Evolutionary conservation across 1,140 invertebrate genomes (phyloP), one percentile per base, ranked within the genome.

Genomic region (Grapholita molesta): DNA sequence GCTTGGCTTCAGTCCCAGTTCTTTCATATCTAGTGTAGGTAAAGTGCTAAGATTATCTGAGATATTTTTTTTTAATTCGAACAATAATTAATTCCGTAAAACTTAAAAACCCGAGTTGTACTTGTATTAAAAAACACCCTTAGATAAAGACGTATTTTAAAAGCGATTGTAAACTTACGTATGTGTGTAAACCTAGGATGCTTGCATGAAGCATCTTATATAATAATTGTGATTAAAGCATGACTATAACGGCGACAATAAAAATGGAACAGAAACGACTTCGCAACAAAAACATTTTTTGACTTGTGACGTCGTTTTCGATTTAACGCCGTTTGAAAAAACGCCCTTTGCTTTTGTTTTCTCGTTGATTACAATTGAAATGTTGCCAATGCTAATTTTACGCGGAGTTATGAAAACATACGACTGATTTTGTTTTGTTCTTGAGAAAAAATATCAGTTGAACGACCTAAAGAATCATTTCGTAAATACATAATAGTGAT

Each of bases 161-260:
- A 15, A 25, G 6, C 12, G 28, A 15, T 61, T 15, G 53, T 28
- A 57, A 57, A 61, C 3, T 30, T 61, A 30, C 30, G 0, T 28
- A 15, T 61, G 55, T 15, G 24, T 61, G 55, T 30, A 4, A 61
- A 61, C 55, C 25, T 25, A n/a, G 24, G 55, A 61, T 61, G 55
- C 23, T 28, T 28, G 55, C 55, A 61, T 61, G 55, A 15, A 61
- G 55, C 55, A 32, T 61, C 55, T 30, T 15, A 7, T n/a, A n/a
- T n/a, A n/a, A n/a, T n/a, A n/a, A n/a, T 61, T 28, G 55, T 61
- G 55, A 61, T 48, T 48, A 48, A 57, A 25, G 55, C 55, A 61
- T 61, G 55, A 15, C 11, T 12, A 12, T 30, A 30, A 61, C 25
- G 2, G 24, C 6, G 55, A 28, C 15, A 15, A 61, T 12, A 61